A percentile compares a stretch with the other conserved stretches of the same genome.
These are phyloP conservation scores for Lapara coniferarum DNA, from an alignment of 2,888 invertebrate genomes.

Conservation along the genomic window DNA sequence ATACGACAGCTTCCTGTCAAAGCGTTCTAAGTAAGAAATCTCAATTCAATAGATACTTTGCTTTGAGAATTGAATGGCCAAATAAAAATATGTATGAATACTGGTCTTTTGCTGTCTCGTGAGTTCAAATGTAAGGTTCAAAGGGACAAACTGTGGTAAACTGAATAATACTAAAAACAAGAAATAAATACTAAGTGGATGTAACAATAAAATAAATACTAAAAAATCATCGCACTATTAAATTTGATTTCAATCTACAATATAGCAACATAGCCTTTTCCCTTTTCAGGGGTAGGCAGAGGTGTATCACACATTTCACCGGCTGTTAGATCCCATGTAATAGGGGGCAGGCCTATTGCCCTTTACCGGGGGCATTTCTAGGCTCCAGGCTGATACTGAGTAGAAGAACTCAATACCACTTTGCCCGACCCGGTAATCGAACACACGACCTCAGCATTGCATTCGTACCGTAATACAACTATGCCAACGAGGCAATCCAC, in stretches of 20 bases:
- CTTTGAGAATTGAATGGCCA: slow-evolving; percentile 19
- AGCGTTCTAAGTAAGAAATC: slow-evolving; percentile 22
- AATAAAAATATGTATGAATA: slow-evolving; percentile 17
- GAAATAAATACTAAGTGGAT: not conserved
- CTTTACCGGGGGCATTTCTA: no score
- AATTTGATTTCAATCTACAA: not conserved
- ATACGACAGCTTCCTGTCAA: slow-evolving; percentile 13
- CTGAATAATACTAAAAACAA: not conserved
- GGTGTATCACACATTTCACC: no score
- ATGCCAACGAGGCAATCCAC: no score
- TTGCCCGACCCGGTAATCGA: no score
- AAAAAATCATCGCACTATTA: not conserved
- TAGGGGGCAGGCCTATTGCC: no score
- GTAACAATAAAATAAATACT: not conserved
- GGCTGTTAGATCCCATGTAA: no score
- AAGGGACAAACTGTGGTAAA: not conserved
- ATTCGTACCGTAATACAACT: no score
- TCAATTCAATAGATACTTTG: slow-evolving; percentile 23
- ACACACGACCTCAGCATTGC: no score
- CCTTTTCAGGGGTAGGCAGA: no score
- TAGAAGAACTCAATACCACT: no score
- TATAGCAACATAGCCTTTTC: no score
- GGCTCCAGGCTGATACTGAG: no score
- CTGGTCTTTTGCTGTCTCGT: not conserved
- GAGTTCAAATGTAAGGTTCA: not conserved